Percentiles rank a stretch among this genome's conserved stretches.
phyloP scores from a whole-genome alignment of 2,888 invertebrate species.

The Smittia sp. region DNA sequence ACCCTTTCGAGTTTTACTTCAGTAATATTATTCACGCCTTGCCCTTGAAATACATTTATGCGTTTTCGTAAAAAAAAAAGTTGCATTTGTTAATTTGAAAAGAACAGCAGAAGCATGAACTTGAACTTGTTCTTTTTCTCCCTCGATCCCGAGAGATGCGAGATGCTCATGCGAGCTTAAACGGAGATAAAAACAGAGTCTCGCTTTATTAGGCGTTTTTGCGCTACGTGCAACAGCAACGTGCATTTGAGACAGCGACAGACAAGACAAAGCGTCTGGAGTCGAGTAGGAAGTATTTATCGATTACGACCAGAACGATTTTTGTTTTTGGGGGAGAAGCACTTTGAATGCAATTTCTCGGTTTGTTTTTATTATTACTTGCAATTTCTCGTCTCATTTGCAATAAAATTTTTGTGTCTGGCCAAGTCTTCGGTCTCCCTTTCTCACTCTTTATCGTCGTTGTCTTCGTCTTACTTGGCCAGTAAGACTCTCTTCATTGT shows the following conservation, averaged over 20 bases:
- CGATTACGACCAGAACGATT: not conserved
- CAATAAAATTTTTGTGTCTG: constrained; percentile 23
- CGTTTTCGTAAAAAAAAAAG: not conserved
- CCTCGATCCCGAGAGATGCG: too few relatives aligned
- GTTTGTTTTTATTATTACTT: constrained; percentile 41
- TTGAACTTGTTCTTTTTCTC: constrained; percentile 34
- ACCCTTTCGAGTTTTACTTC: too few relatives aligned
- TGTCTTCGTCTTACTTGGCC: not conserved
- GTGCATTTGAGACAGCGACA: constrained; percentile 32
- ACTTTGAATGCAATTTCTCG: constrained; percentile 38
- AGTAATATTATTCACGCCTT: too few relatives aligned
- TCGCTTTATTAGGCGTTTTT: constrained; percentile 14
- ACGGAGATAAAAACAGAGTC: constrained; percentile 15
- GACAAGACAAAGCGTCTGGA: constrained; percentile 37
- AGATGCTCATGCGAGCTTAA: not conserved
- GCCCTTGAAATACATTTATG: constrained; percentile 25
- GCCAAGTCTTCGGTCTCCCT: not conserved
- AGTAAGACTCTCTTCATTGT: constrained; percentile 33
- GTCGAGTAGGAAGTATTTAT: constrained; percentile 27
- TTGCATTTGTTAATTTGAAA: not conserved
- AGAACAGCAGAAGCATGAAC: constrained; percentile 29
- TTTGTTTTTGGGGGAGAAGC: not conserved
- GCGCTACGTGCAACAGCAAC: constrained; percentile 13
- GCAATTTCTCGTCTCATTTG: not conserved
- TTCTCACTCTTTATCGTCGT: not conserved